Base-by-base conservation (phyloP, 2,113 vertebrate genomes). In the Callipepla squamata region DNA sequence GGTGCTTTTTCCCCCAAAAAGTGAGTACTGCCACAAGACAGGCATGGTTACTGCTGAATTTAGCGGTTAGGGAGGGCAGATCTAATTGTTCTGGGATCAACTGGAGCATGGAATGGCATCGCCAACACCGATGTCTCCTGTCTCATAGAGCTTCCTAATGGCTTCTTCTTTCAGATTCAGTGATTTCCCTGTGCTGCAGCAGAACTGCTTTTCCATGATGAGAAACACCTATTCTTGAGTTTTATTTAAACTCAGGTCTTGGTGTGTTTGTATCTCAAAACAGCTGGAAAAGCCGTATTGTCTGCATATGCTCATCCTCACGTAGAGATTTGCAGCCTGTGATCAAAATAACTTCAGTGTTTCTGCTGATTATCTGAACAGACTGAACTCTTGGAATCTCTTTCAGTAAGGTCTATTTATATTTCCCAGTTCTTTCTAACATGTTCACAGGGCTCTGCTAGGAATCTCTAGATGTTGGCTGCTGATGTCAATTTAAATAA, bases 401-500 rank as follows among this genome's bases (percentile, higher is more conserved):
- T 85, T 87, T 89, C 67, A 80, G 1, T 58, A 55, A 83, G 25
- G 32, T 2, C 1, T 61, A 67, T 91, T 93, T 90, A 26, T 81
- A n/a, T 82, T 89, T 93, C 82, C 22, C 42, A 80, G 3, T 85
- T 89, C 62, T 76, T 90, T 45, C 47, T 59, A 73, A 13, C 61
- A 50, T 6, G 32, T 68, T 47, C 61, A 65, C 26, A 42, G 55
- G 12, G 30, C 6, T 94, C 38, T 78, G 47, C 48, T 85, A 69
- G 80, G 70, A 85, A 58, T 80, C 50, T 70, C 90, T 53, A 90
- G 67, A 88, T 63, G 22, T 44, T n/a, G 19, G 11, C n/a, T 62
- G 32, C 34, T 93, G 57, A 3, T 8, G 8, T 59, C 80, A 18
- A 59, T 85, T 84, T 91, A 57, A 92, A 40, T 55, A 78, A 38